Base-by-base conservation (phyloP, 2,888 invertebrate species). In the Galerucella pusilla region DNA sequence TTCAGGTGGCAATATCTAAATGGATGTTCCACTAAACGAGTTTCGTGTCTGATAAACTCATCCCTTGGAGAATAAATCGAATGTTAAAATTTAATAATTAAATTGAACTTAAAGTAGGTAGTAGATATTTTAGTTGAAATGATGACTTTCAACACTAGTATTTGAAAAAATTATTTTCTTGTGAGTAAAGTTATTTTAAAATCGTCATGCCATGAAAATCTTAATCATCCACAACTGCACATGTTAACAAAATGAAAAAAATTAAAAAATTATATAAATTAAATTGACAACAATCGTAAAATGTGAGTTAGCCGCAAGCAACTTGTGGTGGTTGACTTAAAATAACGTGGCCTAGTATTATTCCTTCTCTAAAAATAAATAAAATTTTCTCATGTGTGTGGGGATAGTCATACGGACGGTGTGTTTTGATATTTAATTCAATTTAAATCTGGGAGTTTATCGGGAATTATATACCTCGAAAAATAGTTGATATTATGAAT, bases 341-440 rank as follows among this genome's bases (percentile, higher is more conserved):
- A 65, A 65, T 52, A 49, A 57, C 57, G 10, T 57, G 57, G 10
- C 57, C 16, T 16, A 57, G 57, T 52, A 52, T 7, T n/a, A n/a
- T 63, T 65, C 11, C n/a, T 65, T 65, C 46, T 65, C 64, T 65
- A 65, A 65, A 65, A 65, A 65, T 65, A 65, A 65, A 46, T 20
- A 64, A 46, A 45, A 46, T 16, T 16, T 65, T 65, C 11, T 42
- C 7, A 46, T 46, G 64, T 65, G 64, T 65, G 64, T 45, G 64
- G 64, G 46, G 45, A 65, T 46, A 65, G 46, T 20, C 64, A 45
- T 20, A 65, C 11, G 10, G 20, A 20, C 57, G 1, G 52, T n/a
- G 52, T 52, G 14, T 52, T 60, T 60, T 28, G 20, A 60, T 60
- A 28, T 60, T 60, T 6, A 25, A 60, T 28, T 60, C 28, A 12